phyloP scores from a whole-genome alignment of 2,888 invertebrate species.

The Leptothorax acervorum region DNA sequence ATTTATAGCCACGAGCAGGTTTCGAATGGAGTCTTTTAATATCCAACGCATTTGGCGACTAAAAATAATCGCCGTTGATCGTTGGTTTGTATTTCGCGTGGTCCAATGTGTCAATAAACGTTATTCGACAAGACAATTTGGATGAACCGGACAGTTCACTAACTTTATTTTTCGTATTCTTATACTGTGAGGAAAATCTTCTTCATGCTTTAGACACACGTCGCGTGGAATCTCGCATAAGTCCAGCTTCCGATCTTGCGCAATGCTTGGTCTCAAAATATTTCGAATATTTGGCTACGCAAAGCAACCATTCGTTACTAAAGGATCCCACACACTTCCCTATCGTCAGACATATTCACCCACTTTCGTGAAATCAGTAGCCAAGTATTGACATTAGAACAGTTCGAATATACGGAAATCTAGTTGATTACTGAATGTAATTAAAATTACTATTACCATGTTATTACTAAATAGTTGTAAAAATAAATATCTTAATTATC shows the following conservation, averaged over 20 bases:
- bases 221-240: slow-evolving; percentile 6
- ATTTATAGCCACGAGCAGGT: slow-evolving; percentile 27
- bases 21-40: slow-evolving; percentile 39
- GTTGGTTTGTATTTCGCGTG: slow-evolving; percentile 16
- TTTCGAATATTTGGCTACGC: slow-evolving; percentile 47
- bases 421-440: not conserved
- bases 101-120: slow-evolving; percentile 36
- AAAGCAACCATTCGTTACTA: slow-evolving; percentile 35
- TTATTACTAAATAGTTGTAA: not conserved
- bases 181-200: not conserved
- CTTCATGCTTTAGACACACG: not conserved
- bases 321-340: slow-evolving; percentile 44
- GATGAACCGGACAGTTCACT: not conserved
- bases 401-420: not conserved
- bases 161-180: slow-evolving; percentile 14
- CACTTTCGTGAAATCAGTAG: slow-evolving; percentile 13
- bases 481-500: not conserved
- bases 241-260: slow-evolving; percentile 41
- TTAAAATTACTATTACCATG: not conserved
- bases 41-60: slow-evolving; percentile 7
- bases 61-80: slow-evolving; percentile 28
- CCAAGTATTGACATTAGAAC: not conserved
- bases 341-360: slow-evolving; percentile 25
- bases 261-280: slow-evolving; percentile 51
- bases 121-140: slow-evolving; percentile 4